Conservation (phyloP, 2,888 invertebrate species). For the Acrobasis consociella region DNA sequence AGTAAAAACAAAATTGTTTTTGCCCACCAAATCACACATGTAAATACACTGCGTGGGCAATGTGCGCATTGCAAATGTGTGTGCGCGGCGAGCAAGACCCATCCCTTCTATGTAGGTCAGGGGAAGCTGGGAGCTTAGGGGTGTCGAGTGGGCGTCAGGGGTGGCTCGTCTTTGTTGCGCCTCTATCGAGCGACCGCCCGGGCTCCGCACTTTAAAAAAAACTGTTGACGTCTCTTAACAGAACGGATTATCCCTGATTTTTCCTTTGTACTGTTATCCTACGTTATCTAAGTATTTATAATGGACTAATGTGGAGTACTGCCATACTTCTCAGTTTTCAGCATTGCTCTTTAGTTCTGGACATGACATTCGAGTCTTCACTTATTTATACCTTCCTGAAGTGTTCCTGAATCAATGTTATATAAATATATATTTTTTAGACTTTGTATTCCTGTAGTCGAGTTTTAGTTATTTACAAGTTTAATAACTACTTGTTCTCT, state of each 20-base stretch:
- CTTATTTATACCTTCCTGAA: too few relatives aligned
- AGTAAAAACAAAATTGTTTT: neutral
- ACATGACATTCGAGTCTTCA: too few relatives aligned
- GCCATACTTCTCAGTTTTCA: too few relatives aligned
- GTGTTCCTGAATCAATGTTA: too few relatives aligned
- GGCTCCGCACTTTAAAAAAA: constrained; percentile 25
- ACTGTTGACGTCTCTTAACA: constrained; percentile 27
- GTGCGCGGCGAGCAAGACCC: constrained; percentile 40
- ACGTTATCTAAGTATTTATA: too few relatives aligned
- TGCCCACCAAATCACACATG: neutral
- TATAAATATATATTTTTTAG: too few relatives aligned
- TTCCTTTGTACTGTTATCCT: neutral
- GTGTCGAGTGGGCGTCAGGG: constrained; percentile 46
- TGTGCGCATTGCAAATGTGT: constrained; percentile 29
- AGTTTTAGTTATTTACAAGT: too few relatives aligned
- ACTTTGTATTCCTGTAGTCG: too few relatives aligned
- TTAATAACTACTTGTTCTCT: too few relatives aligned
- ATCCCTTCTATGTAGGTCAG: constrained; percentile 68
- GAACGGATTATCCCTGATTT: neutral
- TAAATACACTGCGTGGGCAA: neutral
- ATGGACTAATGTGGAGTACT: too few relatives aligned
- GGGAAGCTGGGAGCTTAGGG: constrained; percentile 56
- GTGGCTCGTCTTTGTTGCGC: constrained; percentile 55
- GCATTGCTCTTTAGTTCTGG: too few relatives aligned
- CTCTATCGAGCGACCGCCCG: constrained; percentile 59